These are phyloP conservation scores for Drosophila varians DNA, from an alignment of 1,140 invertebrate genomes.

Conservation along the genomic window DNA sequence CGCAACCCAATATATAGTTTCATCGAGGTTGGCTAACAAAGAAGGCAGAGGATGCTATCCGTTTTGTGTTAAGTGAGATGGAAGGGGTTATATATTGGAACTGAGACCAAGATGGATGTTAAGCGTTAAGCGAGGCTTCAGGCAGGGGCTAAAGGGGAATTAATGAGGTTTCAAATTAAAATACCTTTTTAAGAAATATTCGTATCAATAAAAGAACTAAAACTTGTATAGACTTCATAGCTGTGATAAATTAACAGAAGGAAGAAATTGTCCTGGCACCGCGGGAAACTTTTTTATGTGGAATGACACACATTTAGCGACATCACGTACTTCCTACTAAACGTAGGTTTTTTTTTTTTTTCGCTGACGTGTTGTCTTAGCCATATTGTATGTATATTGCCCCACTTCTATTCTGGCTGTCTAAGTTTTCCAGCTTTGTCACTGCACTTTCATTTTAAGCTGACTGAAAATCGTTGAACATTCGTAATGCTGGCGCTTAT, in stretches of 20 bases:
- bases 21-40: conserved; percentile 13
- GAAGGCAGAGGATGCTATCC: not conserved
- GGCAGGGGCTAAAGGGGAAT: not conserved
- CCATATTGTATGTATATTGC: conserved; percentile 45
- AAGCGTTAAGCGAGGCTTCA: too few species aligned
- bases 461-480: conserved; percentile 56
- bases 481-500: conserved; percentile 72
- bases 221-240: too few species aligned
- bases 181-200: too few species aligned
- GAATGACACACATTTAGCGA: not conserved
- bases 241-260: not conserved
- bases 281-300: not conserved
- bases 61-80: conserved; percentile 33
- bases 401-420: conserved; percentile 20
- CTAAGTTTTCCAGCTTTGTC: conserved; percentile 73
- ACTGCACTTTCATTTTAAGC: conserved; percentile 78
- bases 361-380: conserved; percentile 62
- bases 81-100: conserved; percentile 28
- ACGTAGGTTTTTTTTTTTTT: conserved; percentile 35
- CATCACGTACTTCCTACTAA: conserved; percentile 62
- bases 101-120: conserved; percentile 9
- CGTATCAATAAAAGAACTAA: too few species aligned
- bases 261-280: not conserved
- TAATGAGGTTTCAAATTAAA: too few species aligned
- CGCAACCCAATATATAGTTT: conserved; percentile 24